These are phyloP conservation scores for Myotis yumanensis DNA, from an alignment of 2,113 vertebrate genomes.

Conservation along the genomic window DNA sequence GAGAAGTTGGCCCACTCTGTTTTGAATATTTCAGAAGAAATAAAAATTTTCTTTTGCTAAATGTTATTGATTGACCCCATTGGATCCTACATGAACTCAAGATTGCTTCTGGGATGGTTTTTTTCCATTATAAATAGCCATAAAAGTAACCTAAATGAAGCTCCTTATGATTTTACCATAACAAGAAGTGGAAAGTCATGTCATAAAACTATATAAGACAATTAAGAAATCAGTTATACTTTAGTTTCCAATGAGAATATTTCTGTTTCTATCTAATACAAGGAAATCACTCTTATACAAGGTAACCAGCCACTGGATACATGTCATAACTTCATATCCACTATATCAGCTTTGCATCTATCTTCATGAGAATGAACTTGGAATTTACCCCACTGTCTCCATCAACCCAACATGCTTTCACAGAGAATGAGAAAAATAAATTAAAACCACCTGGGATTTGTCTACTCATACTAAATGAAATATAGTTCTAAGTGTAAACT, in stretches of 20 bases:
- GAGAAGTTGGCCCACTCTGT: not conserved
- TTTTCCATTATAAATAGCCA: not conserved
- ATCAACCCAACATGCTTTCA: not conserved
- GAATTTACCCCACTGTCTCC: not conserved
- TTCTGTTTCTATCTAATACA: not conserved
- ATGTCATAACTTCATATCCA: not conserved
- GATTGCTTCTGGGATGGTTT: not conserved
- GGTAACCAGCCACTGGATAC: not conserved
- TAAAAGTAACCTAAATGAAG: not conserved
- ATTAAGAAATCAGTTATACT: not conserved
- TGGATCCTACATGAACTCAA: not conserved
- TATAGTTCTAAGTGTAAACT: not conserved
- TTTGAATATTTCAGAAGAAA: constrained; percentile 10
- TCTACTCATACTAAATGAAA: not conserved
- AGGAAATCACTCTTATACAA: not conserved
- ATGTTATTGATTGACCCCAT: not conserved
- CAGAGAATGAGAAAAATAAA: not conserved
- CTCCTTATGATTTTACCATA: not conserved
- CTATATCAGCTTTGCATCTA: not conserved
- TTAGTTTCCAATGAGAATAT: not conserved
- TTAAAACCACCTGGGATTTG: not conserved
- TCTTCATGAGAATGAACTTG: not conserved
- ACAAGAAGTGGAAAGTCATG: not conserved
- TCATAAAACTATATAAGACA: not conserved
- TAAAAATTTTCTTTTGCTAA: not conserved